Evolutionary conservation across 1,140 invertebrate species (phyloP), one percentile per base, ranked within the genome.

Genomic region (Habropoda laboriosa): DNA sequence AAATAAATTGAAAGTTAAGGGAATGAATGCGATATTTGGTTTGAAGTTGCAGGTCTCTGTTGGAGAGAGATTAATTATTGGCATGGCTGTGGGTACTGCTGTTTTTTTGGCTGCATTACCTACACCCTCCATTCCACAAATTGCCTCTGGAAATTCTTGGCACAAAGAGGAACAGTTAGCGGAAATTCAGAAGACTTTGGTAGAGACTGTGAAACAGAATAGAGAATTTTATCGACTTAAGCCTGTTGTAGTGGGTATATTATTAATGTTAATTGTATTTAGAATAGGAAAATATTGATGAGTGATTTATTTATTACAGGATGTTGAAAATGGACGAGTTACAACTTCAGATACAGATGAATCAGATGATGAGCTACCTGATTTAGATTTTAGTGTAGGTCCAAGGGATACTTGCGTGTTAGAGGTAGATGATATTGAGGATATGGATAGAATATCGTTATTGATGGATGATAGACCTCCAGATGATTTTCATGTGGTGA

Each of bases 11-110:
- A 96, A 97, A 91, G 96, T 98, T 78, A 97, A 97, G 89, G 98
- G 97, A 21, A 98, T 98, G 97, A 99, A 98, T 93, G 96, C 96
- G n/a, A 94, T 98, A 27, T 98, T 98, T 92, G 96, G 97, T 3
- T 90, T 98, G 1, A 96, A 95, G 89, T 94, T 96, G 3, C 97
- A 98, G 89, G 95, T 99, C 35, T 96, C 97, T 0, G 95, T 99
- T 63, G 98, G 98, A 3, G 98, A 99, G 88, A 96, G 96, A 51
- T 94, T 98, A 89, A 94, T 99, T 32, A 95, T 98, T 81, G 97
- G 96, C 2, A 94, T 98, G 81, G 98, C 97, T 16, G 97, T 97
- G 45, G 98, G 97, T 3, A 99, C 98, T 0, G 98, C 96, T 18
- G 93, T 97, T 3, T 97, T 95, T 86, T 90, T 98, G 2, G 93